Evolutionary conservation across 2,113 vertebrate genomes (phyloP), one percentile per base, ranked within the genome.

Genomic region (Rynchops niger): DNA sequence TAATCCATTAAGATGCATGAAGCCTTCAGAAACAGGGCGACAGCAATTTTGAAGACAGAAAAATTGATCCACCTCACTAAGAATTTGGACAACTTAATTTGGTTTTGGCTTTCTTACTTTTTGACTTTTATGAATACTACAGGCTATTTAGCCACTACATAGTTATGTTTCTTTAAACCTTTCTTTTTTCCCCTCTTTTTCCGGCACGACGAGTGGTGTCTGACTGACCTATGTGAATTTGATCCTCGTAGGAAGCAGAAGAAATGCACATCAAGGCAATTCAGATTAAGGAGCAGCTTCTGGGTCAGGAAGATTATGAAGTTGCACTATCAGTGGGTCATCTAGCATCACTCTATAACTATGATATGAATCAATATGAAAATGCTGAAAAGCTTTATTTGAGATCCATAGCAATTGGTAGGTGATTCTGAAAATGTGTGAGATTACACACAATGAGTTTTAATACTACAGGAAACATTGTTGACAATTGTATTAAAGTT

Each of bases 251-350:
- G 99, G 99, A 99, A 97, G 99, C 99, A 20, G 99, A 99, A 97
- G 99, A 99, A 98, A 99, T 99, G 99, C 99, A 99, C 97, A 99
- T 99, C 96, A 99, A 99, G 98, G 99, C 99, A 79, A 99, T 99
- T 97, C 99, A 99, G 97, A 99, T 99, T 95, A 99, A 99, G 98
- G 99, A 99, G 97, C 99, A 99, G 97, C 99, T 99, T 25, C 98
- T 99, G 76, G 99, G 99, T 81, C 99, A 99, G 87, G 99, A 99
- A 93, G 99, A 99, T 98, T 99, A 99, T 10, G 99, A 99, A 98
- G 99, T 99, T 79, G 99, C 99, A 11, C 98, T 99, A 89, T 99
- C 99, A 3, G 99, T 99, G 96, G 99, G 99, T 76, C 99, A 99
- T 89, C 98, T 99, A 94, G 99, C 99, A 34, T 99, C 99, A 26